Evolutionary conservation across 2,888 invertebrate genomes (phyloP).

Genomic region (Malthinus flaveolus): DNA sequence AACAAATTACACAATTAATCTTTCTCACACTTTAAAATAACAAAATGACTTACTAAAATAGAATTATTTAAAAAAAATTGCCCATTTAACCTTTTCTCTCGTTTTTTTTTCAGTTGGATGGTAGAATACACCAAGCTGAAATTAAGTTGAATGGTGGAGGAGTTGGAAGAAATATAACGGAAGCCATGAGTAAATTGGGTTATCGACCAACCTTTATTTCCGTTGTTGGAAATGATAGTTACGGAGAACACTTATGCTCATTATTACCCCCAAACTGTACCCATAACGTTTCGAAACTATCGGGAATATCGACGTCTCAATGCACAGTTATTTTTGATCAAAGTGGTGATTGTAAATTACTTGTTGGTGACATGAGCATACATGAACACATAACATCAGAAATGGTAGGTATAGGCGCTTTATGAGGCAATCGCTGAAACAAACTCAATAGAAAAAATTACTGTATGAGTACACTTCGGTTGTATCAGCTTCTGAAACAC

Average conservation of each 20-base stretch:
- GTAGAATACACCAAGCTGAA: slow-evolving; percentile 72
- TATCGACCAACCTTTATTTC: slow-evolving; percentile 70
- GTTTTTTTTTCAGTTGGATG: slow-evolving; percentile 67
- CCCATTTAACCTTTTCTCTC: background rate
- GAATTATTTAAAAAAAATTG: background rate
- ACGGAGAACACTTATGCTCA: slow-evolving; percentile 53
- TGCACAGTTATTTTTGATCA: slow-evolving; percentile 77
- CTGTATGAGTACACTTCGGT: no score
- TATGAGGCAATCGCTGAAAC: no score
- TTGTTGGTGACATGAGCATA: slow-evolving; percentile 84
- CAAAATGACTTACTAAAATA: background rate
- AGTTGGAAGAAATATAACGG: slow-evolving; percentile 90
- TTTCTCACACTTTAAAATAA: background rate
- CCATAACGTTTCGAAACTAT: slow-evolving; percentile 44
- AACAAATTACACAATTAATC: background rate
- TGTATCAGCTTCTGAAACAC: no score
- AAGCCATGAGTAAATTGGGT: slow-evolving; percentile 77
- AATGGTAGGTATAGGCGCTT: slow-evolving; percentile 60
- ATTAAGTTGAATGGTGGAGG: slow-evolving; percentile 78
- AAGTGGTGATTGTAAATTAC: slow-evolving; percentile 76
- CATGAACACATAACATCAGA: slow-evolving; percentile 71
- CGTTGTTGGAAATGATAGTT: slow-evolving; percentile 74
- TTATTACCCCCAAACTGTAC: slow-evolving; percentile 49
- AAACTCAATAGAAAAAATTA: no score
- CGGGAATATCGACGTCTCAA: slow-evolving; percentile 64